Evolutionary conservation across 2,888 invertebrate species (phyloP), one percentile per base, ranked within the genome.

Genomic region (Pheosia tremula): DNA sequence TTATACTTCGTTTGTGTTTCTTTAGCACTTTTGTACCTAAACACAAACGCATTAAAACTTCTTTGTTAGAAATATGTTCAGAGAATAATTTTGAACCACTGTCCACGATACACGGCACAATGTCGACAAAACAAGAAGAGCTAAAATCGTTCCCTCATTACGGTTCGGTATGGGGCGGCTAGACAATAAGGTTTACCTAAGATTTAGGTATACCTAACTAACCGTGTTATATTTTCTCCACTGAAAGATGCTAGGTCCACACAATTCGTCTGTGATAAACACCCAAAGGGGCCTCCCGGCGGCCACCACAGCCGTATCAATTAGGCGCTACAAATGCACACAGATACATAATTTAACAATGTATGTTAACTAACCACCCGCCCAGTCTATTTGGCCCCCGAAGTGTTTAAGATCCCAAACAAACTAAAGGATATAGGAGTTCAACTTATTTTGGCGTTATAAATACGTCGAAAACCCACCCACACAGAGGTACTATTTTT

Each of bases 261-360:
- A 24, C 2, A 24, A 24, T 24, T 24, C n/a, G 47, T 47, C 0
- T 47, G 43, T 43, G 43, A 47, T 47, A 58, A 68, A 64, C 71
- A 75, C 78, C 80, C 75, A 68, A 68, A 56, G 57, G 74, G 68
- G 80, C 77, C 80, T 72, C 81, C 61, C 68, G 59, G 57, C 58
- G 67, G 77, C 72, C 55, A 67, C 69, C 66, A 75, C 74, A 69
- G 61, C 13, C 68, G 61, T 55, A 64, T 66, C 71, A 72, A 71
- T 75, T 72, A 69, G 61, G 61, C 62, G 62, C 59, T 11, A 58
- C 76, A 75, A 72, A 79, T 72, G 56, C 57, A 60, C 63, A 57
- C 61, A 62, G 36, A 39, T 56, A 73, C 63, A 69, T 24, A 24
- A 24, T 75, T 74, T 72, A 67, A 72, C 69, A 71, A 68, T 63